Percentiles rank a stretch among this genome's conserved stretches.
Conservation (phyloP, 2,888 invertebrate species). For the Lepidochrysops patricia region DNA sequence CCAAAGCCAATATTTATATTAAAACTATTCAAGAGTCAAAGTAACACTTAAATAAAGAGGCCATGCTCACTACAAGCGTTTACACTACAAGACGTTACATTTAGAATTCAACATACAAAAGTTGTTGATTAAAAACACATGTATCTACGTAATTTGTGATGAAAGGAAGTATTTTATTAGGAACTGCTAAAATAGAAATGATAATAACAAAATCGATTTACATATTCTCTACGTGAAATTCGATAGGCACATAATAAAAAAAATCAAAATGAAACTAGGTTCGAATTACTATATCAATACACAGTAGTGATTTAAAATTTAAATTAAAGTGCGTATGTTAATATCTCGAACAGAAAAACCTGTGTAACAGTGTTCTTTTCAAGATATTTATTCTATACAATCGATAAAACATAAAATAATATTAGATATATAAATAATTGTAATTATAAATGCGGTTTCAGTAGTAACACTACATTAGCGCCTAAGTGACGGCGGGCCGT, state of each 20-base stretch:
- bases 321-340: background rate
- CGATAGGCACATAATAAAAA: background rate
- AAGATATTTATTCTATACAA: constrained; percentile 61
- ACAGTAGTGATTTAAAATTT: constrained; percentile 2
- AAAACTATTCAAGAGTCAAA: constrained; percentile 1
- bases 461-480: constrained; percentile 9
- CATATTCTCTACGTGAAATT: background rate
- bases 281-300: constrained; percentile 18
- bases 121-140: constrained; percentile 11
- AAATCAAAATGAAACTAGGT: constrained; percentile 1
- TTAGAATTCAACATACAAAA: constrained; percentile 10
- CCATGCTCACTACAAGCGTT: constrained; percentile 9
- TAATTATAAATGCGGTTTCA: constrained; percentile 62
- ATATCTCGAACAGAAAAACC: background rate
- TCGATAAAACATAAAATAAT: constrained; percentile 59
- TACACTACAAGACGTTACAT: background rate
- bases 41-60: constrained; percentile 3
- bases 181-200: constrained; percentile 14
- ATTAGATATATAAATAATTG: constrained; percentile 47
- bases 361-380: constrained; percentile 37
- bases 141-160: constrained; percentile 12
- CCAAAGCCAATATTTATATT: background rate
- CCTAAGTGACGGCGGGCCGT: background rate
- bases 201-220: background rate
- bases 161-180: constrained; percentile 12